Evolutionary conservation across 2,113 vertebrate species (phyloP).

Genomic region (Steatornis caripensis): DNA sequence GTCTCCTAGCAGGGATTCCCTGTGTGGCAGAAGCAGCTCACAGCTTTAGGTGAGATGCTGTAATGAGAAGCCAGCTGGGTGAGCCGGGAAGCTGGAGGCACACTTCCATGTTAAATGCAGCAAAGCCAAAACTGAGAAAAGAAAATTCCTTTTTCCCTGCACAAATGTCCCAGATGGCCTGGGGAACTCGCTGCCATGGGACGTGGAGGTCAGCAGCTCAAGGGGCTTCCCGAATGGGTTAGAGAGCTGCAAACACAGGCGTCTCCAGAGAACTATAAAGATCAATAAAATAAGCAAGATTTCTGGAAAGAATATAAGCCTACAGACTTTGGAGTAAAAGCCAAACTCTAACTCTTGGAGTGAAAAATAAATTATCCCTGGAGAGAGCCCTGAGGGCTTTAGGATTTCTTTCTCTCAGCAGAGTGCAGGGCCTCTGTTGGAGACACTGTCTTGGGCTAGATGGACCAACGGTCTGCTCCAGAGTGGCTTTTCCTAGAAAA

Average conservation of each 20-base stretch:
- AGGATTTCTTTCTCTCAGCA: not conserved
- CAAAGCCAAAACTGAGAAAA: not conserved
- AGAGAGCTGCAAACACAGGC: not conserved
- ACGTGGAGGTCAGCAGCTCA: not conserved
- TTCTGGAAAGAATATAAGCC: slow-evolving; percentile 29
- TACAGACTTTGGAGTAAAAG: slow-evolving; percentile 10
- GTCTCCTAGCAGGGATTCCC: not conserved
- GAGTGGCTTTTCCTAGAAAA: slow-evolving; percentile 54
- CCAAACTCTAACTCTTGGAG: slow-evolving; percentile 7
- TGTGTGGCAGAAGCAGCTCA: not conserved
- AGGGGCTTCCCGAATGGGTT: not conserved
- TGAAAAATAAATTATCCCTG: slow-evolving; percentile 7
- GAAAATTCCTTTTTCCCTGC: not conserved
- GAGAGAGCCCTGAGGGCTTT: not conserved
- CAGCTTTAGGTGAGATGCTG: not conserved
- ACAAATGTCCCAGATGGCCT: not conserved
- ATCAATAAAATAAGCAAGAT: slow-evolving; percentile 29
- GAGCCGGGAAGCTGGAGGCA: not conserved
- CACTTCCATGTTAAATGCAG: not conserved
- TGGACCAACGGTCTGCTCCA: not conserved
- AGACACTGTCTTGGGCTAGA: not conserved
- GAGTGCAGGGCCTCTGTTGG: not conserved
- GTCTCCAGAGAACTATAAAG: not conserved
- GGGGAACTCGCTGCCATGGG: accelerated
- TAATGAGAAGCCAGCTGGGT: not conserved